Evolutionary conservation across 2,888 invertebrate genomes (phyloP).

Genomic region (Podabrus alpinus): DNA sequence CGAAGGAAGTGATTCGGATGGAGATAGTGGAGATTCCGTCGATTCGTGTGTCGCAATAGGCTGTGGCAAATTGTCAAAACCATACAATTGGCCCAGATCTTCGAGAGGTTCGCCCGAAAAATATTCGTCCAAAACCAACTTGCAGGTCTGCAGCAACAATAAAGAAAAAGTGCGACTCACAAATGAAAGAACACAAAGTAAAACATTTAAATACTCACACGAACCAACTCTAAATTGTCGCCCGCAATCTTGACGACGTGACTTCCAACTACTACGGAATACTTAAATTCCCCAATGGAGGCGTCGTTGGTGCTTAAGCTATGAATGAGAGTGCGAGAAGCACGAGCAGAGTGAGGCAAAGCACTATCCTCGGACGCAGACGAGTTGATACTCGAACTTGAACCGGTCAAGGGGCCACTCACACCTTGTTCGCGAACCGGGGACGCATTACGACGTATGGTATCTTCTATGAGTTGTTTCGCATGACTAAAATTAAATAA

Average conservation of each 20-base stretch:
- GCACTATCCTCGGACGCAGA: conserved; percentile 69
- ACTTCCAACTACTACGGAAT: conserved; percentile 79
- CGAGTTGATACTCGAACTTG: conserved; percentile 79
- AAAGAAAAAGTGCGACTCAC: conserved; percentile 23
- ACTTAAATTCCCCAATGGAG: conserved; percentile 84
- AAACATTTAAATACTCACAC: conserved; percentile 61
- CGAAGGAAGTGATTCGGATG: conserved; percentile 48
- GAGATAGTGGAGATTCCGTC: conserved; percentile 44
- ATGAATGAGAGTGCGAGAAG: conserved; percentile 69
- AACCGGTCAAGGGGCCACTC: conserved; percentile 66
- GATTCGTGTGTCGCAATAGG: conserved; percentile 44
- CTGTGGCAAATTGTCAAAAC: conserved; percentile 54
- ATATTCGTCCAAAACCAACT: conserved; percentile 85
- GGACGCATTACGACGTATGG: conserved; percentile 92
- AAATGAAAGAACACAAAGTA: background rate
- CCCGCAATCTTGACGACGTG: conserved; percentile 86
- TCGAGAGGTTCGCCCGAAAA: conserved; percentile 61
- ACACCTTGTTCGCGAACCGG: conserved; percentile 74
- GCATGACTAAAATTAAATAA: conserved; percentile 69
- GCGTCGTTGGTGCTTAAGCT: conserved; percentile 84
- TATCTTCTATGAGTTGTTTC: conserved; percentile 92
- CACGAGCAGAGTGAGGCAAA: conserved; percentile 58
- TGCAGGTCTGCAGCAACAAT: conserved; percentile 75
- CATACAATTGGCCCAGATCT: conserved; percentile 53
- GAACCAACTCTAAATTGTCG: conserved; percentile 80